Evolutionary conservation across 2,113 vertebrate genomes (phyloP), one percentile per base, ranked within the genome.

Genomic region (Xenopus laevis): DNA sequence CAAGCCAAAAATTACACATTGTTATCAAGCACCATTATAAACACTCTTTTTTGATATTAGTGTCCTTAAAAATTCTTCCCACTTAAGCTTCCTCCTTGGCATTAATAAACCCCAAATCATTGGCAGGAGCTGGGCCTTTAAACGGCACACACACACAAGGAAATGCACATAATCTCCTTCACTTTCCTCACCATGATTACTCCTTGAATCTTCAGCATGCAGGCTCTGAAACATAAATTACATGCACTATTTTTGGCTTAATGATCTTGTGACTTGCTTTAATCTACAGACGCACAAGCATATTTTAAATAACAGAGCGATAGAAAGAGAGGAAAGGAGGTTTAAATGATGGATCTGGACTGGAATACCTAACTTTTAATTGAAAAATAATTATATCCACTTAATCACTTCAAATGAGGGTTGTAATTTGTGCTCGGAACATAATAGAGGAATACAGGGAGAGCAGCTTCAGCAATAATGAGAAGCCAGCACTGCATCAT

Each of bases 381-480:
- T 98, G 96, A 97, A 98, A 97, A 98, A 97, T 98, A 98, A 98
- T 98, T 96, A 98, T 95, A 96, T 95, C 92, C 94, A 95, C 95
- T 98, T 97, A 96, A 98, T 98, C 96, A 98, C 92, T 92, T 95
- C 91, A 95, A 96, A 95, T 93, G 88, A 94, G 89, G 89, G 92
- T 90, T 92, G 92, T 97, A 98, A 97, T 97, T 97, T 66, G 95
- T 94, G 97, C 94, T 92, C 93, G 91, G 92, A 89, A 87, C 94
- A 97, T 96, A 95, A 92, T 91, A 90, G 89, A 88, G 87, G 88
- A 94, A 92, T 87, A 91, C 91, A 89, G 94, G 92, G 92, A 90
- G 89, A 92, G 88, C 89, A 91, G 95, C 95, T 92, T 84, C 89
- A 1, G 83, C 89, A 93, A 98, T 96, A 98, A 96, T 97, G 94